Base-by-base conservation (phyloP, 1,140 invertebrate species). In the Diorhabda elongata region DNA sequence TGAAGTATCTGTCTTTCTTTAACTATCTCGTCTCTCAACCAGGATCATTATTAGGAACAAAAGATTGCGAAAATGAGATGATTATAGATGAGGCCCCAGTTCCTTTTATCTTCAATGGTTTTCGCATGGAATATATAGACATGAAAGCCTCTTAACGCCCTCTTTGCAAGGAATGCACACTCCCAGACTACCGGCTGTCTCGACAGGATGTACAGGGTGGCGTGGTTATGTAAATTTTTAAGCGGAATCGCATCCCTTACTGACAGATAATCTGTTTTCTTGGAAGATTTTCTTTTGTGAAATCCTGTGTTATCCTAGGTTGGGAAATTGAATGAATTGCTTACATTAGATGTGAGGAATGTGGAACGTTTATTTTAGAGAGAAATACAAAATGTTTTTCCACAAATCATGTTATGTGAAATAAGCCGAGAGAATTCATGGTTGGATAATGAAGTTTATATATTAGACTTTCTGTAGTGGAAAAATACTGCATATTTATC, bases 21-120 rank as follows among this genome's bases (percentile, higher is more conserved):
- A 52, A 8, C 47, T n/a, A 52, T 42, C 64, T 67, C 56, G 71
- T 67, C 43, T 66, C 68, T 76, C 77, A 73, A 71, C 74, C 75
- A 69, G 76, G 72, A 77, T 78, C 77, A 78, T 78, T 78, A 78
- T 78, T 78, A 77, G 73, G 76, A 78, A 78, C 77, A 78, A 78
- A 78, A 77, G 77, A 76, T 76, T 72, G 69, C 73, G 70, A 75
- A 75, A 78, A 78, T 77, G 77, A 76, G 77, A 76, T 76, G 75
- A 76, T 78, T 78, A 76, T 77, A 74, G 77, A 78, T 77, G 77
- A 76, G 74, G 74, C 73, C 69, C 73, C 69, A 69, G 69, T 67
- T 44, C 72, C 68, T 70, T 71, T 73, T 73, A 71, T 68, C 67
- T 70, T 68, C 64, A 57, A 66, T 45, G 61, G 67, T 61, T 67